Conservation (phyloP, 2,888 invertebrate species). For the Nudaria mundana region DNA sequence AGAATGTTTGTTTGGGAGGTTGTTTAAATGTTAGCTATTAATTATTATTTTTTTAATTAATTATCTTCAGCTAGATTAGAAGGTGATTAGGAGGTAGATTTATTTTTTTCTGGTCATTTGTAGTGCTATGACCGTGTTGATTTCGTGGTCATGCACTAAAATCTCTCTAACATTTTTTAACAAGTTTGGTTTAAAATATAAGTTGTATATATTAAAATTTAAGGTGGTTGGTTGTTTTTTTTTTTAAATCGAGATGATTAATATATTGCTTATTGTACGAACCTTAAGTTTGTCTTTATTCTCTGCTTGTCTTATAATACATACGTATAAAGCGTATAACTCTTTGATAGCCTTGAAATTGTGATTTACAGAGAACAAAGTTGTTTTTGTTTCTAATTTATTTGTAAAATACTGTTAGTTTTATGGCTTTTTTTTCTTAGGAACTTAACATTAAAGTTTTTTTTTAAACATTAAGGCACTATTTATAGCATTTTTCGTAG, state of each 20-base stretch:
- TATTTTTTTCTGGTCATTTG: conserved; percentile 56
- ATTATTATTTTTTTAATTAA: conserved; percentile 50
- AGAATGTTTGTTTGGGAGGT: conserved; percentile 66
- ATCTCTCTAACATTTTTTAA: conserved; percentile 69
- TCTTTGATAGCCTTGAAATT: conserved; percentile 46
- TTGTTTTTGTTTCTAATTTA: conserved; percentile 81
- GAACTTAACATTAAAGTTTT: conserved; percentile 39
- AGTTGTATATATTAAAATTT: conserved; percentile 55
- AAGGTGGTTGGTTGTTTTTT: conserved; percentile 70
- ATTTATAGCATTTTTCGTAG: conserved; percentile 44
- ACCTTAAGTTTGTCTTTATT: conserved; percentile 37
- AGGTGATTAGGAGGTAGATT: conserved; percentile 37
- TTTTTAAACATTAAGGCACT: conserved; percentile 43
- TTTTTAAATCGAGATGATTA: conserved; percentile 58
- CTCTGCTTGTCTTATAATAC: conserved; percentile 43
- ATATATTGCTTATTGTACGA: conserved; percentile 60
- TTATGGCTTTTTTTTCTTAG: conserved; percentile 43
- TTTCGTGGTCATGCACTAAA: conserved; percentile 52
- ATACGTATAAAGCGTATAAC: conserved; percentile 10
- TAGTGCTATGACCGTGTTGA: conserved; percentile 23
- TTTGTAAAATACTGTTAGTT: conserved; percentile 75
- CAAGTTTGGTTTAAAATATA: conserved; percentile 46
- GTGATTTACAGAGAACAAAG: conserved; percentile 76
- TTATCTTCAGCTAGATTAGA: conserved; percentile 51
- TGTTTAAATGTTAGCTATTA: conserved; percentile 60